Base-by-base conservation (phyloP, 2,797 vertebrate genomes). In the Pseudomugil gertrudae region DNA sequence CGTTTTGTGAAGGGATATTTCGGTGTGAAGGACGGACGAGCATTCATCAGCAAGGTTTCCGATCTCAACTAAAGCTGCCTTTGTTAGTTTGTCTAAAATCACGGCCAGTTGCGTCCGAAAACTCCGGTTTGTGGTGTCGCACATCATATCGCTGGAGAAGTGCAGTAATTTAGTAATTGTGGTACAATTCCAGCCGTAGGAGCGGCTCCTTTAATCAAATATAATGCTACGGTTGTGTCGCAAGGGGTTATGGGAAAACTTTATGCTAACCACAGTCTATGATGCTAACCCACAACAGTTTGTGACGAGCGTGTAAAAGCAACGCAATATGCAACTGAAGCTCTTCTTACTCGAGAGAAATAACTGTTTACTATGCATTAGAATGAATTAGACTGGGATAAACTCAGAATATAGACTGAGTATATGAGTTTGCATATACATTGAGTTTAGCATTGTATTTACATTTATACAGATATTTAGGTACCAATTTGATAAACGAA, bases 31-130 rank as follows among this genome's bases (percentile, higher is more conserved):
- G 72, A 91, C 81, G 30, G 92, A 87, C 9, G 92, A 93, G 77
- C 90, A 93, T 14, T 94, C 91, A 15, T 94, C 92, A 1, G 93
- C 92, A 32, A 95, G 90, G 82, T 84, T 92, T 43, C 92, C 70
- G 43, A 95, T 94, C 81, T 95, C 94, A 1, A 79, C 60, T 60
- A 93, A 52, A 24, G 93, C 93, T 36, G 88, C 84, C 73, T 92
- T 94, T 3, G 92, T 91, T 52, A 95, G 80, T 69, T 90, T 92
- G 7, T 94, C 93, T 81, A 94, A 84, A 48, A 94, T 86, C 0
- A 80, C 79, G 53, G 92, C 90, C 27, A 95, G 38, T 79, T 93
- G 93, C 53, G 77, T 79, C 40, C 92, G 92, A 40, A 95, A 94
- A 74, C 85, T 87, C 45, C 90, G 84, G 84, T 87, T 93, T 4